Conservation (phyloP, 2,113 vertebrate species). For the Oreocharis arfaki region DNA sequence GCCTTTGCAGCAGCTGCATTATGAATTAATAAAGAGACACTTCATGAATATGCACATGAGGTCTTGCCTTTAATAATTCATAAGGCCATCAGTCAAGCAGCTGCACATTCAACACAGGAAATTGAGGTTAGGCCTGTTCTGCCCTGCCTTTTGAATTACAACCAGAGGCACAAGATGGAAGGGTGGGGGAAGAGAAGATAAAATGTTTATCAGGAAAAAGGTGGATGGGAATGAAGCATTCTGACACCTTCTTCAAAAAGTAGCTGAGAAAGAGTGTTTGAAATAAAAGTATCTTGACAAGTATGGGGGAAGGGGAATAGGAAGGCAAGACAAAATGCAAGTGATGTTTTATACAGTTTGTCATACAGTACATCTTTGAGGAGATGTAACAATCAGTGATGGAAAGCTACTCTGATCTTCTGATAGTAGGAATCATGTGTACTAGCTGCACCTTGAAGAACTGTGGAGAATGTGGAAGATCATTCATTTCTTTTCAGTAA, state of each 20-base stretch:
- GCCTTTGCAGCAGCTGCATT: slow-evolving; percentile 61
- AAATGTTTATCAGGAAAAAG: neutral
- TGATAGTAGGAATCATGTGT: neutral
- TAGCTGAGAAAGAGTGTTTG: neutral
- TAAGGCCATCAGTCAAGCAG: slow-evolving; percentile 50
- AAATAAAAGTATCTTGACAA: neutral
- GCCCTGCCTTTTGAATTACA: neutral
- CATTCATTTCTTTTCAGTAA: neutral
- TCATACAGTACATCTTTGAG: neutral
- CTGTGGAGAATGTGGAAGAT: neutral
- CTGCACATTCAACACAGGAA: slow-evolving; percentile 42
- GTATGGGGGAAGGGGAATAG: neutral
- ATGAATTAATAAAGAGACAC: slow-evolving; percentile 74
- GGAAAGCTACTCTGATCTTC: neutral
- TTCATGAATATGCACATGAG: slow-evolving; percentile 64
- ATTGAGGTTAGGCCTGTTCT: slow-evolving; percentile 50
- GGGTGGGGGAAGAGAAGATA: neutral
- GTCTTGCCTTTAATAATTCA: slow-evolving; percentile 64
- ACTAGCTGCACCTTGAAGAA: neutral
- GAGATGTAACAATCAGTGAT: neutral
- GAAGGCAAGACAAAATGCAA: neutral
- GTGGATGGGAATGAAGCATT: neutral
- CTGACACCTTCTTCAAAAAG: neutral
- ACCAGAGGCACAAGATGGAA: neutral
- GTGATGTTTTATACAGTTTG: neutral